Evolutionary conservation across 2,888 invertebrate genomes (phyloP).

Genomic region (Liodrosophila aerea): DNA sequence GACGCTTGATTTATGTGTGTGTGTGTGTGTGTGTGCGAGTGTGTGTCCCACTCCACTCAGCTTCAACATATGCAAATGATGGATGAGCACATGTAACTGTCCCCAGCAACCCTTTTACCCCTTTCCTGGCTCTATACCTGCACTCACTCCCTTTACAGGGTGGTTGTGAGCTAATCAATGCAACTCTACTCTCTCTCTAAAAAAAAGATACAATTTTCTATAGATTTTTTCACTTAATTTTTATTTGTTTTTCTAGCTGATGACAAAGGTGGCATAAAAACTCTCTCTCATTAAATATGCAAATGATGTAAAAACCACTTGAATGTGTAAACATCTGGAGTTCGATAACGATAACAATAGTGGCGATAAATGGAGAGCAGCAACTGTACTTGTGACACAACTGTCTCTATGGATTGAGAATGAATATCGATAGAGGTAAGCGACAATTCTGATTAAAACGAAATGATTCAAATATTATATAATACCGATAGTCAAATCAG

Average conservation of each 20-base stretch:
- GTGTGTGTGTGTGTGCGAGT: conserved; percentile 17
- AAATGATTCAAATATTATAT: too few species aligned
- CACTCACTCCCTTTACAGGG: conserved; percentile 33
- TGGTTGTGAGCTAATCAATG: conserved; percentile 56
- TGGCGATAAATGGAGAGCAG: conserved; percentile 3
- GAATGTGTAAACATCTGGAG: conserved; percentile 71
- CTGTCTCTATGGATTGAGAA: too few species aligned
- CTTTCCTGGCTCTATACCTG: neutral
- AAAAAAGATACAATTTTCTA: conserved; percentile 52
- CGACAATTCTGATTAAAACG: too few species aligned
- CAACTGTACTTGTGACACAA: conserved; percentile 45
- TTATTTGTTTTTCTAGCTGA: conserved; percentile 72
- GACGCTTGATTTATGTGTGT: conserved; percentile 49
- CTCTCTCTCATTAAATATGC: conserved; percentile 66
- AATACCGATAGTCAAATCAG: too few species aligned
- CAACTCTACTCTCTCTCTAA: neutral
- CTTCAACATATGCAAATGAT: conserved; percentile 64
- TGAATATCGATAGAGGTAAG: too few species aligned
- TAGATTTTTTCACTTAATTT: conserved; percentile 72
- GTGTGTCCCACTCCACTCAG: conserved; percentile 30
- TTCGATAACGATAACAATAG: conserved; percentile 37
- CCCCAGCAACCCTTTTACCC: conserved; percentile 35
- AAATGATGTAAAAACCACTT: conserved; percentile 72
- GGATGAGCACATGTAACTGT: conserved; percentile 46
- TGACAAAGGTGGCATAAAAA: conserved; percentile 55